Evolutionary conservation across 2,888 invertebrate genomes (phyloP).

Genomic region (Ceraclea dissimilis): DNA sequence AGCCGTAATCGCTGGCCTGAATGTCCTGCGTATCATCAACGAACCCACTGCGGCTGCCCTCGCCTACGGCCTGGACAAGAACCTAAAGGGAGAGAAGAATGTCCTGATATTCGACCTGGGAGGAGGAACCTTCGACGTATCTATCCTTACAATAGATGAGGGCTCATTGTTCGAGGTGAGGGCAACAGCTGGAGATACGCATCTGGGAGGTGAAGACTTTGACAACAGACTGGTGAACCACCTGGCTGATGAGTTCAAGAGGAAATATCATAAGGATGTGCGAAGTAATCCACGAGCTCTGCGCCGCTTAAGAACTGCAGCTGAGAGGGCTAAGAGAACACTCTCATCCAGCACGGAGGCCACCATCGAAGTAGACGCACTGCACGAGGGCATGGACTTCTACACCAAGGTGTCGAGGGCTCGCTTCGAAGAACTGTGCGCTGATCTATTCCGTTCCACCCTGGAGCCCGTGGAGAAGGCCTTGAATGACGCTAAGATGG

Average conservation of each 20-base stretch:
- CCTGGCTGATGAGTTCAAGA: constrained; percentile 63
- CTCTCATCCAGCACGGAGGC: constrained; percentile 71
- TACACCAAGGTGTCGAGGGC: constrained; percentile 66
- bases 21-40: constrained; percentile 75
- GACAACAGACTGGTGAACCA: constrained; percentile 59
- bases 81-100: constrained; percentile 56
- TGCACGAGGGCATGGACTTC: constrained; percentile 63
- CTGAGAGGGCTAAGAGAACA: constrained; percentile 71
- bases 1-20: constrained; percentile 67
- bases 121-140: constrained; percentile 72
- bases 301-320: constrained; percentile 64
- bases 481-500: constrained; percentile 68
- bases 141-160: constrained; percentile 75
- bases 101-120: constrained; percentile 60
- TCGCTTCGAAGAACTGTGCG: constrained; percentile 67
- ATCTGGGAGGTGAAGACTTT: constrained; percentile 70
- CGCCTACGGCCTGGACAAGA: constrained; percentile 63
- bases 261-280: constrained; percentile 65
- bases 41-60: constrained; percentile 72
- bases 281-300: constrained; percentile 57
- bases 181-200: constrained; percentile 78
- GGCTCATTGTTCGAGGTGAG: constrained; percentile 69
- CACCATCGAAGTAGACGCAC: constrained; percentile 65
- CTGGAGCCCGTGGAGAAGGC: constrained; percentile 73
- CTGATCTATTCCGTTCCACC: constrained; percentile 64